Evolutionary conservation across 1,140 invertebrate species (phyloP).

Genomic region (Lepidurus packardi): DNA sequence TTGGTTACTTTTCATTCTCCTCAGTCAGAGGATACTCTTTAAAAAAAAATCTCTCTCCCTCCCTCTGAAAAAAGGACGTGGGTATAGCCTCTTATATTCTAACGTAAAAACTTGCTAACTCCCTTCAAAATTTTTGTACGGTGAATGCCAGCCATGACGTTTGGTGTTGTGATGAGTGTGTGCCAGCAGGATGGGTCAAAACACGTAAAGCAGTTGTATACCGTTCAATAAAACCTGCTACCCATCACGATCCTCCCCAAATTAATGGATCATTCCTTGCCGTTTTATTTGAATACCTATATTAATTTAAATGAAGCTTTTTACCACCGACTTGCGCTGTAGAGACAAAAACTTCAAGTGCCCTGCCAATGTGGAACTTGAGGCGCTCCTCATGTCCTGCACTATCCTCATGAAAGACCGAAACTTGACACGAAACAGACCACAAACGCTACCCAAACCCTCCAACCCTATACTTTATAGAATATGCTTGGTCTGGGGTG

Average conservation of each 20-base stretch:
- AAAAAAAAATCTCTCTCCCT: not conserved
- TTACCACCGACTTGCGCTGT: too few species aligned
- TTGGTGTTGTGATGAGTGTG: slow-evolving; percentile 19
- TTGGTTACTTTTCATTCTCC: slow-evolving; percentile 6
- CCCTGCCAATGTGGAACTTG: too few species aligned
- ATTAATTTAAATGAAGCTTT: not conserved
- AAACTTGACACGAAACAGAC: too few species aligned
- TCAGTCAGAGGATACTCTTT: not conserved
- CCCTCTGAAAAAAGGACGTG: not conserved
- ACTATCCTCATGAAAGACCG: too few species aligned
- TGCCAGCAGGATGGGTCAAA: not conserved
- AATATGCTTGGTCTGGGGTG: too few species aligned
- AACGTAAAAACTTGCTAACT: not conserved
- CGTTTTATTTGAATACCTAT: not conserved
- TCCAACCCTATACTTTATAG: too few species aligned
- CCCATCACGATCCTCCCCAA: not conserved
- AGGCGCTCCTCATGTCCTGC: too few species aligned
- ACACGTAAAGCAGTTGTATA: slow-evolving; percentile 16
- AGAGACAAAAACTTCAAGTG: too few species aligned
- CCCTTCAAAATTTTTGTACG: slow-evolving; percentile 13
- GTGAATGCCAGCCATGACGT: slow-evolving; percentile 13
- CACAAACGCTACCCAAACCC: too few species aligned
- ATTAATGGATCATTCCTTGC: not conserved
- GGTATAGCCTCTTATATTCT: slow-evolving; percentile 17
- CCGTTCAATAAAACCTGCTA: slow-evolving; percentile 8